Conservation (phyloP, 2,888 invertebrate species). For the Nemotelus nigrinus region DNA sequence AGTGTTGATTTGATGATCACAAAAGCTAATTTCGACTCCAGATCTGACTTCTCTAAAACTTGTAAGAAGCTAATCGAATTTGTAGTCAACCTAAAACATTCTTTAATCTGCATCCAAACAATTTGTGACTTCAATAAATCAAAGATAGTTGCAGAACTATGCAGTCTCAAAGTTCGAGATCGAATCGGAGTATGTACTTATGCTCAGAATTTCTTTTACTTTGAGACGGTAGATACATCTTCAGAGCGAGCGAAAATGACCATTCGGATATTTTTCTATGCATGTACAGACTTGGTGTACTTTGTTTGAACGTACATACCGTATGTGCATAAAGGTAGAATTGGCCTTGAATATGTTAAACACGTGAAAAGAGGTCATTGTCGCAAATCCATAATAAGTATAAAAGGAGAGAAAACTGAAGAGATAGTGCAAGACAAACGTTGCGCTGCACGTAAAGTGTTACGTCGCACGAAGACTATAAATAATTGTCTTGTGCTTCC, state of each 20-base stretch:
- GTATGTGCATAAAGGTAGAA: constrained; percentile 18
- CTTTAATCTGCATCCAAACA: too few species aligned
- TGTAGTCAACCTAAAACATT: too few species aligned
- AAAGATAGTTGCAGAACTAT: too few species aligned
- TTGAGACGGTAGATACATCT: not conserved
- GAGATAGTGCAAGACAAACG: not conserved
- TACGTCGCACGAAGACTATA: constrained; percentile 26
- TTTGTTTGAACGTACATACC: constrained; percentile 20
- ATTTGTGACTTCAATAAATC: too few species aligned
- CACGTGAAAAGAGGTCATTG: constrained; percentile 61
- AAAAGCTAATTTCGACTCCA: too few species aligned
- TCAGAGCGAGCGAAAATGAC: constrained; percentile 3
- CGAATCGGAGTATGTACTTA: not conserved
- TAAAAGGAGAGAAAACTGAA: constrained; percentile 1
- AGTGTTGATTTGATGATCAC: too few species aligned
- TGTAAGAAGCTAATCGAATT: too few species aligned
- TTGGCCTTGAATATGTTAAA: constrained; percentile 60
- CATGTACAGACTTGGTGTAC: constrained; percentile 14
- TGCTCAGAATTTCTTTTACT: too few species aligned
- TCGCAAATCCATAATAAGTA: constrained; percentile 53
- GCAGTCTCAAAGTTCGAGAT: not conserved
- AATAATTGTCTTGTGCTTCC: constrained; percentile 26
- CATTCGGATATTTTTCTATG: constrained; percentile 28
- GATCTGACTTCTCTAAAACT: too few species aligned
- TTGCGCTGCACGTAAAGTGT: constrained; percentile 32